phyloP scores from a whole-genome alignment of 1,140 invertebrate genomes.

The Diprion similis region DNA sequence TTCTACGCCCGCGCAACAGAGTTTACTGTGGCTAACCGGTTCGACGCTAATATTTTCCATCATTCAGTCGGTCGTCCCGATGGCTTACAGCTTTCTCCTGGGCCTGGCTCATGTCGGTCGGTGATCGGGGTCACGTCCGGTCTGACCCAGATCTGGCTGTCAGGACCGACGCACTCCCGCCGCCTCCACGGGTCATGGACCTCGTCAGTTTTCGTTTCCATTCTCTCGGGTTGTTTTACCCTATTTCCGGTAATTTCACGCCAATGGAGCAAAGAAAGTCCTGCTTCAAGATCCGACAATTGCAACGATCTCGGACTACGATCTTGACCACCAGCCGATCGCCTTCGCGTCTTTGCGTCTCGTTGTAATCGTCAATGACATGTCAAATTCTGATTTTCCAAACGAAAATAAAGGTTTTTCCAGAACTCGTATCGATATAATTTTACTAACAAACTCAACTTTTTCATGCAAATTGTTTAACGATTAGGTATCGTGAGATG shows the following conservation, averaged over 20 bases:
- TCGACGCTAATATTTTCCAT: background rate
- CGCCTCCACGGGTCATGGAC: slow-evolving; percentile 16
- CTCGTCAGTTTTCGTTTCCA: slow-evolving; percentile 12
- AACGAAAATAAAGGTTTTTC: too few relatives aligned
- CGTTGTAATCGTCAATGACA: background rate
- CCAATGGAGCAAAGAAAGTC: too few relatives aligned
- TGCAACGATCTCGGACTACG: background rate
- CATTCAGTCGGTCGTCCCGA: background rate
- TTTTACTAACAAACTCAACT: too few relatives aligned
- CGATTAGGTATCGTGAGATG: too few relatives aligned
- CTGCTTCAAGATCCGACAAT: background rate
- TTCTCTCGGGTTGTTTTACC: slow-evolving; percentile 6
- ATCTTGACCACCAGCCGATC: background rate
- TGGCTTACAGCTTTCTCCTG: slow-evolving; percentile 14
- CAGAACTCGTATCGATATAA: too few relatives aligned
- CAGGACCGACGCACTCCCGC: slow-evolving; percentile 13
- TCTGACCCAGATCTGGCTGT: slow-evolving; percentile 12
- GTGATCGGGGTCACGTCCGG: slow-evolving; percentile 13
- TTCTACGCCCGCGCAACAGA: background rate
- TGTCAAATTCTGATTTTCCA: too few relatives aligned
- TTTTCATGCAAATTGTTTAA: too few relatives aligned
- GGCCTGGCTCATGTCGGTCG: background rate
- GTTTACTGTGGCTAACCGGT: background rate
- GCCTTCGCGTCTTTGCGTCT: background rate
- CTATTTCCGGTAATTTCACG: background rate